Percentiles rank a stretch among this genome's conserved stretches.
Evolutionary conservation across 2,888 invertebrate genomes (phyloP).

Genomic region (Papilio elwesi): DNA sequence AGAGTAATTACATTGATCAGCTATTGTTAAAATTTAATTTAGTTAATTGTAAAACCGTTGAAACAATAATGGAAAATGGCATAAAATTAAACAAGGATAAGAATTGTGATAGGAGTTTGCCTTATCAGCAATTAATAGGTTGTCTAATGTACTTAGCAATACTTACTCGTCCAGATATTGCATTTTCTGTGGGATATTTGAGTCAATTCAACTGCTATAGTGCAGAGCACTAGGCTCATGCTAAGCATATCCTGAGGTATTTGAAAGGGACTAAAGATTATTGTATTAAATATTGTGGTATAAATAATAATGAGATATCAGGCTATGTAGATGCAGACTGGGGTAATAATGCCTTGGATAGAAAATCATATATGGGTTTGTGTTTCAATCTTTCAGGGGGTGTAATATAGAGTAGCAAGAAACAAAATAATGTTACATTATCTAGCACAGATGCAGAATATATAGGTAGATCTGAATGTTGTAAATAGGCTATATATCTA

Average conservation of each 20-base stretch:
- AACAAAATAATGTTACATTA: slow-evolving; percentile 38
- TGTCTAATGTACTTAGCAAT: slow-evolving; percentile 41
- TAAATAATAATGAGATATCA: slow-evolving; percentile 16
- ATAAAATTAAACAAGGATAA: slow-evolving; percentile 35
- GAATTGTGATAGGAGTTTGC: slow-evolving; percentile 37
- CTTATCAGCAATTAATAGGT: slow-evolving; percentile 39
- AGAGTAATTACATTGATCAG: slow-evolving; percentile 41
- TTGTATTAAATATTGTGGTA: slow-evolving; percentile 35
- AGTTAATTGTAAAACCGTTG: slow-evolving; percentile 37
- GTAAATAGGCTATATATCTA: slow-evolving; percentile 34
- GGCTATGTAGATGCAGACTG: slow-evolving; percentile 41
- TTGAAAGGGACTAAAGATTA: slow-evolving; percentile 37
- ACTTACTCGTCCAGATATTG: slow-evolving; percentile 40
- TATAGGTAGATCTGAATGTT: slow-evolving; percentile 32
- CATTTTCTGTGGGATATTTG: slow-evolving; percentile 38
- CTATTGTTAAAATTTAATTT: slow-evolving; percentile 40
- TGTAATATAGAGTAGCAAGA: slow-evolving; percentile 39
- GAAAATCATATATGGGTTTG: slow-evolving; percentile 41
- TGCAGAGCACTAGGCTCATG: slow-evolving; percentile 40
- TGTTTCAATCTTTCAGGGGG: slow-evolving; percentile 33
- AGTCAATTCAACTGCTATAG: slow-evolving; percentile 42
- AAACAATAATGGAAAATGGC: slow-evolving; percentile 39
- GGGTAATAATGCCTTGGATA: slow-evolving; percentile 37
- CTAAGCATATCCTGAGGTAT: slow-evolving; percentile 39
- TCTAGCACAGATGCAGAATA: slow-evolving; percentile 31